Evolutionary conservation across 2,888 invertebrate genomes (phyloP).

Genomic region (Heliconius erato): DNA sequence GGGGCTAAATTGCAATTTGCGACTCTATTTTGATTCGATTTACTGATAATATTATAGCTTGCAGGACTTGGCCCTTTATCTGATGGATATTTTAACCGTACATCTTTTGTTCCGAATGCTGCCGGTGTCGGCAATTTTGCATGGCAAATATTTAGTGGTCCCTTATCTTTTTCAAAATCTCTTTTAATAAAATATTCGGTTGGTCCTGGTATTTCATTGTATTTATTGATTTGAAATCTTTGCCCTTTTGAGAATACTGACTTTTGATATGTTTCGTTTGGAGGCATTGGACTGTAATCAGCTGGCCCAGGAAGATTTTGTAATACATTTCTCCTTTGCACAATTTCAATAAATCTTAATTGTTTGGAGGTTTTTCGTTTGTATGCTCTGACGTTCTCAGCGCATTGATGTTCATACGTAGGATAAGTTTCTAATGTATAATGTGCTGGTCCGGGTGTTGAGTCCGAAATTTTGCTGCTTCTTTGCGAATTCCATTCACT

Average conservation of each 20-base stretch:
- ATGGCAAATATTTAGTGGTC: constrained; percentile 58
- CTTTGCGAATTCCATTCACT: constrained; percentile 68
- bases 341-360: constrained; percentile 71
- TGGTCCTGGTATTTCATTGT: constrained; percentile 67
- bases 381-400: constrained; percentile 65
- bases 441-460: constrained; percentile 71
- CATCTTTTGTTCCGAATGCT: constrained; percentile 69
- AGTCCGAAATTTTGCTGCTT: constrained; percentile 51
- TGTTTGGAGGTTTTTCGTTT: constrained; percentile 71
- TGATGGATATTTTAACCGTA: constrained; percentile 63
- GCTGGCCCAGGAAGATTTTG: constrained; percentile 72
- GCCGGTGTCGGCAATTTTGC: constrained; percentile 64
- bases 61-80: constrained; percentile 73
- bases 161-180: constrained; percentile 65
- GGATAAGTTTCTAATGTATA: constrained; percentile 61
- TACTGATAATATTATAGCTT: constrained; percentile 60
- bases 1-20: constrained; percentile 62
- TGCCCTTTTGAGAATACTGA: constrained; percentile 65
- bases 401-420: constrained; percentile 60
- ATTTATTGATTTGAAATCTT: constrained; percentile 59
- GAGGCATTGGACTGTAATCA: constrained; percentile 63
- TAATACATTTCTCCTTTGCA: constrained; percentile 65
- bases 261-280: constrained; percentile 61
- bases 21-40: constrained; percentile 55
- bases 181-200: constrained; percentile 67